Evolutionary conservation across 2,888 invertebrate genomes (phyloP).

Genomic region (Strigamia maritima): DNA sequence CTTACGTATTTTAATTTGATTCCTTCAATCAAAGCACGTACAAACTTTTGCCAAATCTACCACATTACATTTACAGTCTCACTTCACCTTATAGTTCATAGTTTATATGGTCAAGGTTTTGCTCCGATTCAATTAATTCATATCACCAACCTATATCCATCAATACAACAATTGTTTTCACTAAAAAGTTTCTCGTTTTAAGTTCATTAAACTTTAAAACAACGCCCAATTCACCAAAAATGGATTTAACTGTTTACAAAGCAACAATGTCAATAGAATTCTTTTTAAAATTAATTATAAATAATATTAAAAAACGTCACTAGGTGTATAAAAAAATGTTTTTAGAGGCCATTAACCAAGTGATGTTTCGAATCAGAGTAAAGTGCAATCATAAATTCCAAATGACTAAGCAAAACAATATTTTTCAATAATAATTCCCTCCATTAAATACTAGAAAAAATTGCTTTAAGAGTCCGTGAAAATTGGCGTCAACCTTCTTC

Average conservation of each 20-base stretch:
- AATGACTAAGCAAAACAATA: background rate
- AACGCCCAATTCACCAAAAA: background rate
- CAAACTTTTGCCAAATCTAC: background rate
- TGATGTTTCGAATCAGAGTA: no score
- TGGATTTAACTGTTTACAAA: no score
- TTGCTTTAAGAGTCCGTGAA: conserved; percentile 1
- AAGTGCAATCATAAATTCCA: background rate
- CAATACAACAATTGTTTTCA: background rate
- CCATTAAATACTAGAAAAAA: background rate
- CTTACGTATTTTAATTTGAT: background rate
- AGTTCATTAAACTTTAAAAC: background rate
- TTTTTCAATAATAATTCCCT: background rate
- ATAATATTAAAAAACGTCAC: no score
- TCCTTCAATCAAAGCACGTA: background rate
- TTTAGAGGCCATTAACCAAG: no score
- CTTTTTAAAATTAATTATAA: no score
- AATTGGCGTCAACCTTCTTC: background rate
- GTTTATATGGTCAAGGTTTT: background rate
- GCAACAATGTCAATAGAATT: no score
- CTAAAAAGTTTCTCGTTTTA: background rate
- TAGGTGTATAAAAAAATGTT: no score
- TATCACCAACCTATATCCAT: background rate
- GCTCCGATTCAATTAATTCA: background rate
- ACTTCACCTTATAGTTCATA: background rate
- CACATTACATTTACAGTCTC: background rate